A percentile compares a stretch with the other conserved stretches of the same genome.
phyloP scores from a whole-genome alignment of 2,888 invertebrate species.

The Limenitis camilla region DNA sequence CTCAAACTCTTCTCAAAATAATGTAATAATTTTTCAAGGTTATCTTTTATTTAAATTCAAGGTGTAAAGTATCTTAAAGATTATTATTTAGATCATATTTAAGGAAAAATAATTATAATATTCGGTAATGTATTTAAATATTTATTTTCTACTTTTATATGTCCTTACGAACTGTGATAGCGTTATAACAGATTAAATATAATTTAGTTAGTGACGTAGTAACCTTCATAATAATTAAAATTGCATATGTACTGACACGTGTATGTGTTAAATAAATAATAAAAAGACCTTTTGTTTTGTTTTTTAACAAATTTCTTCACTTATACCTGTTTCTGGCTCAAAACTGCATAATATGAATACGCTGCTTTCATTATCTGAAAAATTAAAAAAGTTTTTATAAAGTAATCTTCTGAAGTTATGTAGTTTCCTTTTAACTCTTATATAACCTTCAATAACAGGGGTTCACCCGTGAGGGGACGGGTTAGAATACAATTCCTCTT shows the following conservation, averaged over 20 bases:
- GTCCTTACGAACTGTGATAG: conserved; percentile 57
- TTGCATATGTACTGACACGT: background rate
- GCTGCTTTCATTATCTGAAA: conserved; percentile 67
- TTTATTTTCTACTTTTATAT: conserved; percentile 19
- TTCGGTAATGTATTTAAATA: background rate
- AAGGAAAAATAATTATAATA: background rate
- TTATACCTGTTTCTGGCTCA: conserved; percentile 44
- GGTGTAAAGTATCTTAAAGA: too few species aligned
- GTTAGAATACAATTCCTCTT: too few species aligned
- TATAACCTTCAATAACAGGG: too few species aligned
- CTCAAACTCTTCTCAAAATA: too few species aligned
- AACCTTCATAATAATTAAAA: background rate
- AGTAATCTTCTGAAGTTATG: too few species aligned
- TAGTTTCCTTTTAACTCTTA: too few species aligned
- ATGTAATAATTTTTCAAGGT: too few species aligned
- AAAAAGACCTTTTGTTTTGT: conserved; percentile 1
- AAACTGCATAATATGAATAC: conserved; percentile 56
- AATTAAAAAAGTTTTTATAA: conserved; percentile 15
- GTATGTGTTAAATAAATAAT: conserved; percentile 15
- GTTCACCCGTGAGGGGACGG: too few species aligned
- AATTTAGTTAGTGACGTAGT: conserved; percentile 31
- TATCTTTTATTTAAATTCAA: too few species aligned
- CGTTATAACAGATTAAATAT: conserved; percentile 24
- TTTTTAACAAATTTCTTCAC: conserved; percentile 18
- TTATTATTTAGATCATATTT: background rate